phyloP scores from a whole-genome alignment of 2,797 vertebrate genomes.

The Enteromius anoplus region DNA sequence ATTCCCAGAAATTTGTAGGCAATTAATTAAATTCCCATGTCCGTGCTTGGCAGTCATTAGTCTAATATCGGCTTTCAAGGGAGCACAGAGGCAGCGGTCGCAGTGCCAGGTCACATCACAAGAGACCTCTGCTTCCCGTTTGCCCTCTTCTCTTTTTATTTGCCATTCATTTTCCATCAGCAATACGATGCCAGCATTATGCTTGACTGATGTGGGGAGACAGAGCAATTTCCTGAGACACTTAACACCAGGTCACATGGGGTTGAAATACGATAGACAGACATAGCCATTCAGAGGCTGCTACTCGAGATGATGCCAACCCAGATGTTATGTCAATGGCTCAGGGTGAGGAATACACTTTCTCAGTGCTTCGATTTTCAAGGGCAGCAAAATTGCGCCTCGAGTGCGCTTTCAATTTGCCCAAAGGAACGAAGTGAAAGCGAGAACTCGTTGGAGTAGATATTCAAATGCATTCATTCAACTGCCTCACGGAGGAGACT shows the following conservation, averaged over 20 bases:
- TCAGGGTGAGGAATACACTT: slow-evolving; percentile 49
- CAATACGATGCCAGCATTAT: slow-evolving; percentile 63
- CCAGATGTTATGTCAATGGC: slow-evolving; percentile 64
- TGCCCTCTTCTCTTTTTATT: slow-evolving; percentile 60
- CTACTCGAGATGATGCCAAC: slow-evolving; percentile 58
- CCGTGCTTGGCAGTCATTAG: slow-evolving; percentile 58
- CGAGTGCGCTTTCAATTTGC: slow-evolving; percentile 47
- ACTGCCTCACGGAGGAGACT: slow-evolving; percentile 39
- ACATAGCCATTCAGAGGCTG: slow-evolving; percentile 55
- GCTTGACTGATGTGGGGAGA: slow-evolving; percentile 63
- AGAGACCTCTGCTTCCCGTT: slow-evolving; percentile 59
- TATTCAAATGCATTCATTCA: slow-evolving; percentile 57
- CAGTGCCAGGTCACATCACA: slow-evolving; percentile 58
- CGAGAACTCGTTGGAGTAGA: slow-evolving; percentile 44
- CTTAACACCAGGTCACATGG: slow-evolving; percentile 64
- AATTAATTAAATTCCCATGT: slow-evolving; percentile 62
- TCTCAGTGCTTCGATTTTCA: slow-evolving; percentile 45
- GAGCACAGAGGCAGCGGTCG: slow-evolving; percentile 17
- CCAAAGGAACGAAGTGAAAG: slow-evolving; percentile 35
- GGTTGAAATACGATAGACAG: slow-evolving; percentile 59
- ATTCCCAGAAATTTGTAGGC: slow-evolving; percentile 58
- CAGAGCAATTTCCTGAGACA: slow-evolving; percentile 66
- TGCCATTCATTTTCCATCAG: slow-evolving; percentile 62
- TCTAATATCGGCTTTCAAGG: slow-evolving; percentile 45
- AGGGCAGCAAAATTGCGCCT: slow-evolving; percentile 41